Evolutionary conservation across 2,888 invertebrate genomes (phyloP).

Genomic region (Glyphotaelius pellucidus): DNA sequence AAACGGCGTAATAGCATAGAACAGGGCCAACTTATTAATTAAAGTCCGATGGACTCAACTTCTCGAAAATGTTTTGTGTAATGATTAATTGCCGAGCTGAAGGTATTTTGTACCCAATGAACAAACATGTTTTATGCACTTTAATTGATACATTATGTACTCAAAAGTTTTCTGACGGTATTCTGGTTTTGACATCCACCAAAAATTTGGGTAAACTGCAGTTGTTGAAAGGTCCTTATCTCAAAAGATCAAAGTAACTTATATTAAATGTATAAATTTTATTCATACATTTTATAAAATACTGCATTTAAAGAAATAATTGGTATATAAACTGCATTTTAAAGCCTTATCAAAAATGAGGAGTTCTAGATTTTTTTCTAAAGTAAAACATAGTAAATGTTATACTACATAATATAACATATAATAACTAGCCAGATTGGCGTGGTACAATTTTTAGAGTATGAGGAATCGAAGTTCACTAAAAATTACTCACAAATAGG

Average conservation of each 20-base stretch:
- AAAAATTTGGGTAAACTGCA: neutral
- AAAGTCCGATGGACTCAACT: neutral
- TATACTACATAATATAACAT: no score
- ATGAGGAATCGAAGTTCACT: no score
- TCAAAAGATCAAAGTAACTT: neutral
- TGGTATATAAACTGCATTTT: no score
- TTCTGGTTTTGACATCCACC: neutral
- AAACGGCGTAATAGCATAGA: neutral
- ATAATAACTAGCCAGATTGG: no score
- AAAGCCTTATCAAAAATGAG: no score
- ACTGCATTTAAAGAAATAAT: no score
- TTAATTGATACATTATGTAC: neutral
- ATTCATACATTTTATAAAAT: no score
- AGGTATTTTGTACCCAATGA: neutral
- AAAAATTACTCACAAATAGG: no score
- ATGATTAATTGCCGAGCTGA: slow-evolving; percentile 4
- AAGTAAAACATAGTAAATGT: no score
- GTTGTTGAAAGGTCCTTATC: neutral
- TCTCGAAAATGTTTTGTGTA: neutral
- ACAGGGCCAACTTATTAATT: neutral
- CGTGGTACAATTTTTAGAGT: no score
- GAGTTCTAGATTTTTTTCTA: no score
- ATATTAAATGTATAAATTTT: no score
- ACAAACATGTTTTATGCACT: neutral
- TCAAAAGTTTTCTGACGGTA: neutral